Base-by-base conservation (phyloP, 2,113 vertebrate species). In the Equus przewalskii region DNA sequence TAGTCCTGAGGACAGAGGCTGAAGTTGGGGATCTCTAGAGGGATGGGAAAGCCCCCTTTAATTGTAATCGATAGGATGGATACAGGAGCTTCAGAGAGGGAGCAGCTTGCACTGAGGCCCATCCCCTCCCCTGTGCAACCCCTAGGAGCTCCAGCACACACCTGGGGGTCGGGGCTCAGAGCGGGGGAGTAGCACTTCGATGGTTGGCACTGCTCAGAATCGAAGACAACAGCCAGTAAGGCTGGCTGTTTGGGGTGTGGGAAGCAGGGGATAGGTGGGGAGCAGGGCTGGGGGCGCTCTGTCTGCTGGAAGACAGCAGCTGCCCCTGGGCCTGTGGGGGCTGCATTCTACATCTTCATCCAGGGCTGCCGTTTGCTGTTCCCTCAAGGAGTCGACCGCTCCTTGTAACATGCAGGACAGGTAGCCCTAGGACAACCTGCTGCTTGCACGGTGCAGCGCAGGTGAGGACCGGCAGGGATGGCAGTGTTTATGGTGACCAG, bases 171-270 rank as follows among this genome's bases (percentile, higher is more conserved):
- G 33, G 30, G 7, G 14, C 36, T 60, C 2, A 0, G 21, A 44
- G 36, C 36, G 36, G 36, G 44, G 30, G 30, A 49, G 7, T 7
- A 41, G 41, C 49, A 13, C 60, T 65, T 16, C 7, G 46, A 18
- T 30, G n/a, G 46, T 49, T 51, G 70, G 86, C 76, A 1, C 30
- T 16, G 58, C 36, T 44, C 60, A 73, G 54, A 30, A 13, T 62
- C 9, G 62, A 18, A n/a, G 36, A 7, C 0, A 1, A 30, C 19
- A 62, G 64, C 70, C 87, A 65, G 54, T 76, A 65, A 33, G 75
- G 46, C 54, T 0, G 1, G 64, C 64, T 30, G 7, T 90, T 24
- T 14, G 46, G 67, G 24, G 24, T 1, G 0, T 3, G 0, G n/a
- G 87, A 75, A 78, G 60, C 7, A 16, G 11, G 26, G 60, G 3